phyloP scores from a whole-genome alignment of 2,888 invertebrate genomes.

The Apodemia duryi region DNA sequence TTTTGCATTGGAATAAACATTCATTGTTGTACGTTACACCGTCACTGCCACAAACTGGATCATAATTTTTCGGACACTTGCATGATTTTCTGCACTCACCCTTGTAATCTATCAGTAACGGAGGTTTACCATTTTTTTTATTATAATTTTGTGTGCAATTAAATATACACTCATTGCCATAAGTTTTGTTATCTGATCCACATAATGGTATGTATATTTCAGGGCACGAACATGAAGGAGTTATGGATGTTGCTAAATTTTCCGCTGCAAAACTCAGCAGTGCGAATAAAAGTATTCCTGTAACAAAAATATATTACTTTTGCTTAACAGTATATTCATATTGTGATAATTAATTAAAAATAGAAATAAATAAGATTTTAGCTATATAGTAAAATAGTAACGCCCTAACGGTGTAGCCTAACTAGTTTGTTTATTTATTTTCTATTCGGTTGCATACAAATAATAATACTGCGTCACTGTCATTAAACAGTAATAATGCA shows the following conservation, averaged over 20 bases:
- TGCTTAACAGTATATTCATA: too few relatives aligned
- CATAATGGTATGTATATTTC: not conserved
- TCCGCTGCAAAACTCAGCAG: not conserved
- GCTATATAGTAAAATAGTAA: too few relatives aligned
- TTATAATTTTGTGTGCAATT: constrained; percentile 28
- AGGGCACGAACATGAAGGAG: not conserved
- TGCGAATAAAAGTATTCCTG: not conserved
- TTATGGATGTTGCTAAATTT: not conserved
- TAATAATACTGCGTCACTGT: too few relatives aligned
- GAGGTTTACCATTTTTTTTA: constrained; percentile 7
- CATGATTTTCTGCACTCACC: constrained; percentile 27
- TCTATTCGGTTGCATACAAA: too few relatives aligned
- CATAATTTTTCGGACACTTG: constrained; percentile 22
- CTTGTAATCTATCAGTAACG: constrained; percentile 10
- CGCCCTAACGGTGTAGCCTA: too few relatives aligned
- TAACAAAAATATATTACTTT: not conserved
- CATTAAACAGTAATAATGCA: too few relatives aligned
- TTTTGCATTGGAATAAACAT: constrained; percentile 18
- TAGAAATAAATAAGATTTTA: too few relatives aligned
- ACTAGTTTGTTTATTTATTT: too few relatives aligned
- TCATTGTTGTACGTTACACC: constrained; percentile 26
- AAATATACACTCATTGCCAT: constrained; percentile 33
- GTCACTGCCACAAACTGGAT: constrained; percentile 32
- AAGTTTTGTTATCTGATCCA: constrained; percentile 27
- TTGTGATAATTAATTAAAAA: too few relatives aligned